A percentile compares a stretch with the other conserved stretches of the same genome.
Conservation (phyloP, 2,888 invertebrate species). For the Lacanobia oleracea region DNA sequence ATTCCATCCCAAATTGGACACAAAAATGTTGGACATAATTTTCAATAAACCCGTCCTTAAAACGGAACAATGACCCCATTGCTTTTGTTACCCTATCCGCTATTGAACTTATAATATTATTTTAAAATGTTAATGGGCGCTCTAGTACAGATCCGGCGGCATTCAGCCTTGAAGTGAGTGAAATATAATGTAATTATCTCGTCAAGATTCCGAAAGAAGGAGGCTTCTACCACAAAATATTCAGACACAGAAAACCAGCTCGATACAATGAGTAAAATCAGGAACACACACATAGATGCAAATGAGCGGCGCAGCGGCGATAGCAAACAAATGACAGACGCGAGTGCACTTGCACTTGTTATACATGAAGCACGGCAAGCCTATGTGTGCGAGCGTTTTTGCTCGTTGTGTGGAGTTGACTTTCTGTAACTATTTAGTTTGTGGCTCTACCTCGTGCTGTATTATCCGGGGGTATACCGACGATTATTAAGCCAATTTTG, state of each 20-base stretch:
- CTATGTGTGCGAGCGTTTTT: background rate
- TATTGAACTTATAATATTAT: slow-evolving; percentile 57
- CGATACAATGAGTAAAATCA: background rate
- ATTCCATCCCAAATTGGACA: slow-evolving; percentile 49
- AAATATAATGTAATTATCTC: slow-evolving; percentile 69
- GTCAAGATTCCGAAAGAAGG: slow-evolving; percentile 53
- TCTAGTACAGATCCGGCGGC: slow-evolving; percentile 53
- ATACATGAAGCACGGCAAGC: background rate
- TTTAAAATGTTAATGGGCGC: slow-evolving; percentile 59
- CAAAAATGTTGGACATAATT: slow-evolving; percentile 52
- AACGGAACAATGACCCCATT: slow-evolving; percentile 47
- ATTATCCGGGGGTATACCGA: slow-evolving; percentile 57
- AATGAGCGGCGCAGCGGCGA: background rate
- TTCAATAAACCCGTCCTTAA: slow-evolving; percentile 33
- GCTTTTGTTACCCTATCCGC: slow-evolving; percentile 51
- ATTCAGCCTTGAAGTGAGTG: slow-evolving; percentile 61
- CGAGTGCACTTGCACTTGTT: background rate
- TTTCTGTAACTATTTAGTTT: background rate
- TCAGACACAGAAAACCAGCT: slow-evolving; percentile 1
- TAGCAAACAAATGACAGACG: background rate
- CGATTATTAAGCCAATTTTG: slow-evolving; percentile 66
- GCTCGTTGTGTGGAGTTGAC: background rate
- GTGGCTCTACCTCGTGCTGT: slow-evolving; percentile 23
- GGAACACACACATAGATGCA: background rate
- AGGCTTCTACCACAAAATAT: background rate